Conservation (phyloP, 1,140 invertebrate genomes). For the Lepidotrigona ventralis region DNA sequence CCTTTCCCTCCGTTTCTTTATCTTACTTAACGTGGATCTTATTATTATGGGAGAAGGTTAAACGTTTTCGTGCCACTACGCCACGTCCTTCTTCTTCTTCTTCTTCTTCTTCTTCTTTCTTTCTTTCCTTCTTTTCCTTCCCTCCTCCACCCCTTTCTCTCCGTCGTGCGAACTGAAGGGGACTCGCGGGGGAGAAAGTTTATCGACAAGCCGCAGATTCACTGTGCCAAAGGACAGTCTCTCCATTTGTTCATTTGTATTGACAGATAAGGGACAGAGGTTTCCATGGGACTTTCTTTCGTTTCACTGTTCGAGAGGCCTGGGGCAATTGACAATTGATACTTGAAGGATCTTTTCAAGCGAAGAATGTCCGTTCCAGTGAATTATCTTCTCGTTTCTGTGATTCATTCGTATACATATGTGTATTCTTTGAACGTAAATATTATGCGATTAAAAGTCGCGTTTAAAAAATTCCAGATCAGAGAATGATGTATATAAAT, state of each 20-base stretch:
- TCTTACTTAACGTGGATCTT: conserved; percentile 52
- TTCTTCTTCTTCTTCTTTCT: neutral
- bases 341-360: too few species aligned
- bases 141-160: neutral
- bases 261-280: neutral
- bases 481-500: neutral
- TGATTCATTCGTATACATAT: too few species aligned
- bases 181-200: too few species aligned
- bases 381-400: too few species aligned
- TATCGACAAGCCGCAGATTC: neutral
- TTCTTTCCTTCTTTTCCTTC: neutral
- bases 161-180: too few species aligned
- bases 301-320: too few species aligned
- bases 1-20: conserved; percentile 44
- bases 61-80: conserved; percentile 18
- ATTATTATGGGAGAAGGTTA: conserved; percentile 41
- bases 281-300: neutral
- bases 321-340: too few species aligned
- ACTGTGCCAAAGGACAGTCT: neutral
- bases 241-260: neutral
- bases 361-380: too few species aligned
- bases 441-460: too few species aligned
- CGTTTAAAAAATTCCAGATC: too few species aligned
- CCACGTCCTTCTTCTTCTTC: neutral
- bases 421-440: too few species aligned